These are phyloP conservation scores for Pandemis heparana DNA, from an alignment of 2,888 invertebrate genomes.

Conservation along the genomic window DNA sequence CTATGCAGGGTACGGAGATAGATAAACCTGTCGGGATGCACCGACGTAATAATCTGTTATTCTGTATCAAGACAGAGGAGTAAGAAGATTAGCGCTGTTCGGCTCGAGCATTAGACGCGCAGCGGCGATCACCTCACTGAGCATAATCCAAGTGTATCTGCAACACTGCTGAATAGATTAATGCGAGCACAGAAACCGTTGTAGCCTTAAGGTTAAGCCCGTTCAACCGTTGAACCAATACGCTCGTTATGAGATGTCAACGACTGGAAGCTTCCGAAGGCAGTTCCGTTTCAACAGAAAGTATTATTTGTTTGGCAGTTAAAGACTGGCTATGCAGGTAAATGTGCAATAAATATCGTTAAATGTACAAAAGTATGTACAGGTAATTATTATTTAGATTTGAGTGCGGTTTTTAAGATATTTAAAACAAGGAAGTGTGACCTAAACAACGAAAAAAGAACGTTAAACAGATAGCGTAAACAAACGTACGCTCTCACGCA, in stretches of 20 bases:
- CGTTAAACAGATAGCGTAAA: neutral
- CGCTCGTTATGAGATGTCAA: conserved; percentile 23
- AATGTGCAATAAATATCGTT: no score
- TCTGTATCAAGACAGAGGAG: conserved; percentile 60
- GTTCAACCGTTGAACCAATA: conserved; percentile 29
- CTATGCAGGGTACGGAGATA: conserved; percentile 53
- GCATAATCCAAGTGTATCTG: conserved; percentile 39
- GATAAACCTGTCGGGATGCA: conserved; percentile 70
- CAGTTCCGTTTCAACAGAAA: conserved; percentile 3
- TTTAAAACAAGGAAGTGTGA: neutral
- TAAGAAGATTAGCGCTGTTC: conserved; percentile 68
- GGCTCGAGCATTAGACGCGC: conserved; percentile 52
- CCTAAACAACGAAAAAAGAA: neutral
- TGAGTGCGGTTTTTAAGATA: neutral
- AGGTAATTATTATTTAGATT: neutral
- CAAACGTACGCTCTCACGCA: neutral
- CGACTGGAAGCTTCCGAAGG: neutral
- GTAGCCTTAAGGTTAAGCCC: conserved; percentile 28
- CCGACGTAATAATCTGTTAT: conserved; percentile 66
- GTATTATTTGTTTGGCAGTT: neutral
- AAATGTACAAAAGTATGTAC: no score
- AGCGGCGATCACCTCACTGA: conserved; percentile 33
- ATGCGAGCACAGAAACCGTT: conserved; percentile 20
- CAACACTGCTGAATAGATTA: conserved; percentile 34
- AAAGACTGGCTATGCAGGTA: neutral